Percentiles rank a stretch among this genome's conserved stretches.
phyloP scores from a whole-genome alignment of 2,888 invertebrate genomes.

The Scelioninae gen. 1 region DNA sequence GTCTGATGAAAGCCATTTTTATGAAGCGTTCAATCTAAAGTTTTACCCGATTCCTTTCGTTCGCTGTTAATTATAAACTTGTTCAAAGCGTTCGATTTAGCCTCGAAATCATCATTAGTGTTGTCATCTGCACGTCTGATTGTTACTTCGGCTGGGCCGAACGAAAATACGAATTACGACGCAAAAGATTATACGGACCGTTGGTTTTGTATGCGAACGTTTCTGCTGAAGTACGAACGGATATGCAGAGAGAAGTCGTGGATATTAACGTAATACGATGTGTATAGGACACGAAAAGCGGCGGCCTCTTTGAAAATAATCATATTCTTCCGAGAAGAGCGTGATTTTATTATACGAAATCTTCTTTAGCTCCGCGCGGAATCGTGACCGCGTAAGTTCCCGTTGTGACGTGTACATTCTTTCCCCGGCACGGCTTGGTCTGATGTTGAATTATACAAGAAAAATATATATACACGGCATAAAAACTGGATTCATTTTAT shows the following conservation, averaged over 20 bases:
- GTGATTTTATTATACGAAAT: slow-evolving; percentile 65
- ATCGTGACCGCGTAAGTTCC: slow-evolving; percentile 60
- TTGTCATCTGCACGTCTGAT: slow-evolving; percentile 2
- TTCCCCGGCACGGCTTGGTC: slow-evolving; percentile 27
- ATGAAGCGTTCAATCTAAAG: no score
- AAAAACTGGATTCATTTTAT: slow-evolving; percentile 61
- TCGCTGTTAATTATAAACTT: no score
- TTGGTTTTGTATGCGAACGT: slow-evolving; percentile 58
- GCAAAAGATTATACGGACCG: slow-evolving; percentile 60
- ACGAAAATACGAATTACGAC: slow-evolving; percentile 55
- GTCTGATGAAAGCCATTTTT: no score
- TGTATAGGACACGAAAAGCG: slow-evolving; percentile 51
- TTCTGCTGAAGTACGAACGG: slow-evolving; percentile 36
- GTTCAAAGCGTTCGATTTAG: no score
- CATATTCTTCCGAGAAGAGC: slow-evolving; percentile 64
- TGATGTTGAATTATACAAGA: slow-evolving; percentile 65
- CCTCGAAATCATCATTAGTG: not conserved
- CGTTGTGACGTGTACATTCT: slow-evolving; percentile 61
- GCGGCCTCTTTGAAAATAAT: slow-evolving; percentile 62
- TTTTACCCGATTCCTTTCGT: no score
- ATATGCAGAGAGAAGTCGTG: slow-evolving; percentile 49
- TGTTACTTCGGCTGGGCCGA: slow-evolving; percentile 19
- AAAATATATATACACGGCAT: slow-evolving; percentile 56
- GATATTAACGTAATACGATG: slow-evolving; percentile 63
- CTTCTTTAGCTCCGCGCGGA: slow-evolving; percentile 58